Conservation (phyloP, 2,888 invertebrate genomes). For the Eupeodes latifasciatus region DNA sequence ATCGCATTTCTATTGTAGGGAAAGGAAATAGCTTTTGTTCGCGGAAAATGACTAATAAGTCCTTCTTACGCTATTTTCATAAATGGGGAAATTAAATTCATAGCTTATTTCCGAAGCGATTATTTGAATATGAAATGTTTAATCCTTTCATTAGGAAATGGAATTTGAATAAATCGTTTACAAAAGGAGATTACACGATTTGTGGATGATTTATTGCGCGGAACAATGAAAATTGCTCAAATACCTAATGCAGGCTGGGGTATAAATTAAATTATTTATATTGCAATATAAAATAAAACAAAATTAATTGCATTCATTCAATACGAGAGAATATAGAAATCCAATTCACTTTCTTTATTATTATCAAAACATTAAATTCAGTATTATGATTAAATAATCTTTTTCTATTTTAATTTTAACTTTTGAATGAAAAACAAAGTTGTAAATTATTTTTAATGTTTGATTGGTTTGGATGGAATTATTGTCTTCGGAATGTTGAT, state of each 20-base stretch:
- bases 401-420: too few species aligned
- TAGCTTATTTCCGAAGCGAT: constrained; percentile 71
- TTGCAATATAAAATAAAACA: background rate
- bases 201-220: constrained; percentile 53
- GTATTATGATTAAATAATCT: too few species aligned
- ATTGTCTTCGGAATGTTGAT: too few species aligned
- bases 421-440: too few species aligned
- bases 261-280: constrained; percentile 18
- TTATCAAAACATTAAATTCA: too few species aligned
- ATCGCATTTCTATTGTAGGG: constrained; percentile 22
- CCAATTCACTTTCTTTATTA: too few species aligned
- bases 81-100: constrained; percentile 71
- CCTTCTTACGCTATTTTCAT: constrained; percentile 49
- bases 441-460: too few species aligned
- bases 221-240: constrained; percentile 22
- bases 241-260: background rate
- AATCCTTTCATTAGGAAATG: constrained; percentile 69
- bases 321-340: background rate
- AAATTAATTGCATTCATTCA: constrained; percentile 11
- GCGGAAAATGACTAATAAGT: constrained; percentile 64
- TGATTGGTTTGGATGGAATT: too few species aligned
- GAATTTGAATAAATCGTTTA: constrained; percentile 67
- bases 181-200: constrained; percentile 69
- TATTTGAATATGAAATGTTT: constrained; percentile 68
- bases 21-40: constrained; percentile 66